Percentiles rank a stretch among this genome's conserved stretches.
These are phyloP conservation scores for Cydia strobilella DNA, from an alignment of 1,140 invertebrate species.

Conservation along the genomic window DNA sequence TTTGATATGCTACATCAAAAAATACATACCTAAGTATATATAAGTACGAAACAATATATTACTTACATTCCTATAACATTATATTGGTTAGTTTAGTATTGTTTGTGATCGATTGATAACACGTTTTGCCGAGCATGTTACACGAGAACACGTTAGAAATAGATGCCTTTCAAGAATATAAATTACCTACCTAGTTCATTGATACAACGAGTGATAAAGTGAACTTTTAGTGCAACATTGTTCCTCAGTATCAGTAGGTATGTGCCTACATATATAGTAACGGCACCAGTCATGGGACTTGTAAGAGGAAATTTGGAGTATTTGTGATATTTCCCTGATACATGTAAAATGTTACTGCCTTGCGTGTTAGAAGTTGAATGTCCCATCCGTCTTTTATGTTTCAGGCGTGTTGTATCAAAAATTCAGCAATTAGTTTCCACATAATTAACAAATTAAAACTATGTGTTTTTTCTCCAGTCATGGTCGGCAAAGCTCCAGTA, in stretches of 20 bases:
- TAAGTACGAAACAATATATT: neutral
- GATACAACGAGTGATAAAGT: neutral
- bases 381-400: too few relatives aligned
- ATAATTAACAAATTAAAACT: too few relatives aligned
- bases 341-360: too few relatives aligned
- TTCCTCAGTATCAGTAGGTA: neutral
- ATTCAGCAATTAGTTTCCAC: too few relatives aligned
- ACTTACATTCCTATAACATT: neutral
- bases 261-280: too few relatives aligned
- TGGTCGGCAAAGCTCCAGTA: too few relatives aligned
- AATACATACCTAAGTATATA: neutral
- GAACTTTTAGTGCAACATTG: neutral
- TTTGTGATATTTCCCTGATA: too few relatives aligned
- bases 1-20: neutral
- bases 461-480: too few relatives aligned
- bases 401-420: too few relatives aligned
- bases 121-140: neutral
- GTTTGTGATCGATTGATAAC: conserved; percentile 8
- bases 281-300: too few relatives aligned
- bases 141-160: neutral
- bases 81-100: conserved; percentile 1
- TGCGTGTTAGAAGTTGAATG: too few relatives aligned
- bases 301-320: too few relatives aligned
- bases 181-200: neutral
- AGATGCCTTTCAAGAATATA: neutral